Evolutionary conservation across 2,888 invertebrate genomes (phyloP).

Genomic region (Eilema sororculum): DNA sequence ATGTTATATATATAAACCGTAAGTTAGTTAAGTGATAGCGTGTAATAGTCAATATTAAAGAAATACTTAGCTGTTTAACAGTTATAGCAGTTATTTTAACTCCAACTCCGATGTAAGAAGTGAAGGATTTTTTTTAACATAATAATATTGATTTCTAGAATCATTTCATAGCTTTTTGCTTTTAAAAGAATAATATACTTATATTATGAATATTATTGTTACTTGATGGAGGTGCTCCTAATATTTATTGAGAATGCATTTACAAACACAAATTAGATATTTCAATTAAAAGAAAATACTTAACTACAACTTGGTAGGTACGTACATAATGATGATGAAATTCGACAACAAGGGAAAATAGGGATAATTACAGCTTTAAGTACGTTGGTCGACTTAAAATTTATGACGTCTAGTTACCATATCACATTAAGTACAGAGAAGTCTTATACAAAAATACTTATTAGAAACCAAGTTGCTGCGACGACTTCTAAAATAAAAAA

Average conservation of each 20-base stretch:
- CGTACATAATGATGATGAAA: not conserved
- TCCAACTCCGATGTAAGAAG: slow-evolving; percentile 48
- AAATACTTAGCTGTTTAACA: slow-evolving; percentile 81
- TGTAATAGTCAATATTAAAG: slow-evolving; percentile 82
- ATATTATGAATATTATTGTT: slow-evolving; percentile 68
- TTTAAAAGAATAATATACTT: slow-evolving; percentile 68
- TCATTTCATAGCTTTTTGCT: slow-evolving; percentile 69
- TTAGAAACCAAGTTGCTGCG: too few species aligned
- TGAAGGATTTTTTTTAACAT: slow-evolving; percentile 46
- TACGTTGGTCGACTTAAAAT: not conserved
- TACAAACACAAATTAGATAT: slow-evolving; percentile 1
- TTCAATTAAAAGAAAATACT: not conserved
- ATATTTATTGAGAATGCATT: slow-evolving; percentile 41
- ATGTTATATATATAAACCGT: slow-evolving; percentile 82
- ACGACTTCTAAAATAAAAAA: too few species aligned
- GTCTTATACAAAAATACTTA: too few species aligned
- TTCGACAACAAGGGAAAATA: not conserved
- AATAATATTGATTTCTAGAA: slow-evolving; percentile 53
- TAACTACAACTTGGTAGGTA: too few species aligned
- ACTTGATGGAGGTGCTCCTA: slow-evolving; percentile 55
- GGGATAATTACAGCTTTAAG: not conserved
- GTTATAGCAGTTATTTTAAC: slow-evolving; percentile 64
- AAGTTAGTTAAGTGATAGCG: slow-evolving; percentile 72
- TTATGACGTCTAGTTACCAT: too few species aligned
- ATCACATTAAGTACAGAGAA: too few species aligned